Conservation (phyloP, 1,140 invertebrate genomes). For the Bombus pascuorum region DNA sequence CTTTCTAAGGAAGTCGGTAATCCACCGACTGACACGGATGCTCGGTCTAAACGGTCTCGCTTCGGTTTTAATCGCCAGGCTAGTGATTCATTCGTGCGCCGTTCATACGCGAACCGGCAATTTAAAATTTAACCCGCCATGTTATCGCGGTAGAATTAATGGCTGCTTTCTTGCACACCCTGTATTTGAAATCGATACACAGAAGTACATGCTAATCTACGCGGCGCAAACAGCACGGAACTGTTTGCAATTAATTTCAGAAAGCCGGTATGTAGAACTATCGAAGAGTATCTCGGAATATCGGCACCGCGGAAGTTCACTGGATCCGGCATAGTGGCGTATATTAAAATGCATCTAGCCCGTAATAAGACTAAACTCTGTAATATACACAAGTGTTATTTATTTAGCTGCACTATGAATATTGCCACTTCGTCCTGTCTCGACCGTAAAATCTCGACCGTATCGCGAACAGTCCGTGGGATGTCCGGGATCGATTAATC, state of each 20-base stretch:
- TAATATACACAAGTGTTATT: slow-evolving; percentile 11
- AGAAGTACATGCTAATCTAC: slow-evolving; percentile 19
- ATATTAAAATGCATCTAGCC: not conserved
- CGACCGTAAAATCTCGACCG: not conserved
- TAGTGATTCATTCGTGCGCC: slow-evolving; percentile 9
- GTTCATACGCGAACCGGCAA: not conserved
- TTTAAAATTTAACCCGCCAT: not conserved
- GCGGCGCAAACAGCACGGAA: slow-evolving; percentile 14
- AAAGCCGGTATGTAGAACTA: slow-evolving; percentile 35
- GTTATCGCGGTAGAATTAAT: slow-evolving; percentile 25
- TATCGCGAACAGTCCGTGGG: not conserved
- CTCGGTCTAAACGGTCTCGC: not conserved
- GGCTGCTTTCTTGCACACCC: slow-evolving; percentile 11
- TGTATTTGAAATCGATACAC: slow-evolving; percentile 7
- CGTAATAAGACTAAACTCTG: slow-evolving; percentile 16
- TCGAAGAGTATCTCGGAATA: slow-evolving; percentile 26
- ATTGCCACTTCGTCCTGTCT: not conserved
- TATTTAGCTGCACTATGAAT: not conserved
- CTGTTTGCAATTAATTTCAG: slow-evolving; percentile 47
- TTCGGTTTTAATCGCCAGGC: not conserved
- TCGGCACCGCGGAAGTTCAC: slow-evolving; percentile 38
- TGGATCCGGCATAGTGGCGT: not conserved
- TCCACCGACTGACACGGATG: not conserved
- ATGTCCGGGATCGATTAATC: not conserved
- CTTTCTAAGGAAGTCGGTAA: not conserved